These are phyloP conservation scores for Blennius ocellaris DNA, from an alignment of 2,113 vertebrate species.

Conservation along the genomic window DNA sequence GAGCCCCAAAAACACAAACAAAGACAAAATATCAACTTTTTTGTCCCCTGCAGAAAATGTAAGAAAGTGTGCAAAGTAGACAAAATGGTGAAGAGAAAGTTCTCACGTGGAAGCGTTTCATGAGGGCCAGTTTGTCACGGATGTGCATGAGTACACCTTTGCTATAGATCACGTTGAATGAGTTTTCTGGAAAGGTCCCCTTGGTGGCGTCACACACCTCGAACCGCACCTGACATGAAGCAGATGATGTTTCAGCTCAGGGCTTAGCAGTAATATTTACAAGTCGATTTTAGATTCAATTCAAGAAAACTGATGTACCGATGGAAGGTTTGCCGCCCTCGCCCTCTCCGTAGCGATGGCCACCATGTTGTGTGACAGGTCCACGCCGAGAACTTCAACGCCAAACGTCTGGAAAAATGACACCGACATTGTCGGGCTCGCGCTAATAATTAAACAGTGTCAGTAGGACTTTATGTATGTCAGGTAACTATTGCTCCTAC, in stretches of 20 bases:
- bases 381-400: constrained; percentile 86
- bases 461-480: background rate
- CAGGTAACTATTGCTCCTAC: constrained; percentile 50
- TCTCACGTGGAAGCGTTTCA: constrained; percentile 85
- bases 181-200: constrained; percentile 81
- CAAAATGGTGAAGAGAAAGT: background rate
- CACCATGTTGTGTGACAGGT: constrained; percentile 89
- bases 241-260: background rate
- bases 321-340: constrained; percentile 72
- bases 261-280: too few relatives aligned
- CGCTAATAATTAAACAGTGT: background rate
- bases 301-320: constrained; percentile 63
- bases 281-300: background rate
- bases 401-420: constrained; percentile 78
- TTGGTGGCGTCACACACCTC: constrained; percentile 87
- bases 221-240: constrained; percentile 83
- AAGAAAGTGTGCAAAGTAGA: background rate
- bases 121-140: constrained; percentile 83
- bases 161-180: constrained; percentile 88
- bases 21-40: too few relatives aligned
- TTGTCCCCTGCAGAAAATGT: background rate
- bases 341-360: constrained; percentile 86
- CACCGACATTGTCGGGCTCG: too few relatives aligned
- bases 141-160: constrained; percentile 88
- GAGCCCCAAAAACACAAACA: background rate